Conservation (phyloP, 1,140 invertebrate genomes). For the Drosophila nikananu region DNA sequence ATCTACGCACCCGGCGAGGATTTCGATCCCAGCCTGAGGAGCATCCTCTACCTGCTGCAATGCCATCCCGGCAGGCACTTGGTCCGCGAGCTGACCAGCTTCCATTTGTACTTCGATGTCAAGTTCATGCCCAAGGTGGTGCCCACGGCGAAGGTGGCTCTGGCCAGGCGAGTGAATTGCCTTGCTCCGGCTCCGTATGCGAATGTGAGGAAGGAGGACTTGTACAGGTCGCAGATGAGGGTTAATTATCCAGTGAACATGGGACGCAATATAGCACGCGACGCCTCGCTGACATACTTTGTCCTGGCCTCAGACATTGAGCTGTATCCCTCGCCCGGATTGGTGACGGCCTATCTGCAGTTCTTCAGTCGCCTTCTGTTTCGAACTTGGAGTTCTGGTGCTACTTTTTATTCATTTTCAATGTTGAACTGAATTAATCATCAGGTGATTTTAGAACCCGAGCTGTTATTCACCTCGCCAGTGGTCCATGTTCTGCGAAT, state of each 20-base stretch:
- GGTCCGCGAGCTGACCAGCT: constrained; percentile 91
- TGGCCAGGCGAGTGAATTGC: constrained; percentile 88
- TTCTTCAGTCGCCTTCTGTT: background rate
- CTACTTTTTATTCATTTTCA: background rate
- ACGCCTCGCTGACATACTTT: constrained; percentile 92
- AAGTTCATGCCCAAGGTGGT: constrained; percentile 91
- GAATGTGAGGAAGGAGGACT: constrained; percentile 86
- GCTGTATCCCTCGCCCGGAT: constrained; percentile 92
- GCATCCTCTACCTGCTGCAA: constrained; percentile 89
- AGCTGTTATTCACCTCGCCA: constrained; percentile 44
- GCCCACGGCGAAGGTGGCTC: constrained; percentile 87
- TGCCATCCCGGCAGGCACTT: constrained; percentile 88
- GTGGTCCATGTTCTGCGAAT: constrained; percentile 84
- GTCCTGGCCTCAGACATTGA: constrained; percentile 95
- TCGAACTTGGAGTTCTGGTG: background rate
- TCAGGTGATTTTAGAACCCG: constrained; percentile 84
- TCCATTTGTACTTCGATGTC: constrained; percentile 93
- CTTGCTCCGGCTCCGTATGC: constrained; percentile 88
- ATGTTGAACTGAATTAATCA: no score
- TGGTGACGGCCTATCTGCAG: constrained; percentile 85
- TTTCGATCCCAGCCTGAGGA: constrained; percentile 87
- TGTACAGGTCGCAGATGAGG: constrained; percentile 91
- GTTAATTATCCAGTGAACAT: constrained; percentile 94
- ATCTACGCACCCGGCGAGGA: constrained; percentile 91
- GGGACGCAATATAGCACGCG: constrained; percentile 92